These are phyloP conservation scores for Cylas formicarius DNA, from an alignment of 1,140 invertebrate species.

Conservation along the genomic window DNA sequence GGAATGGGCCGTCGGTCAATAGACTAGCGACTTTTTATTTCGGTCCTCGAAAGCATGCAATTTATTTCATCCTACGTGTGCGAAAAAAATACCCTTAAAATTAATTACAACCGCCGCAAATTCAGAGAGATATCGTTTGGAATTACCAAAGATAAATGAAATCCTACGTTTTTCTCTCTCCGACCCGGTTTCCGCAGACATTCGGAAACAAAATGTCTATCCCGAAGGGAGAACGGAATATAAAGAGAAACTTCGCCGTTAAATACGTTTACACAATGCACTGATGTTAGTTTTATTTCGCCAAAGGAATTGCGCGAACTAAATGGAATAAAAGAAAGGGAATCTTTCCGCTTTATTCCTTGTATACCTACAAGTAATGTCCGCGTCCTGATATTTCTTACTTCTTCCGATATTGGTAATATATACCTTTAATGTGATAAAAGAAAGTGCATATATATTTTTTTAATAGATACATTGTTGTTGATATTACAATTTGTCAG, in stretches of 20 bases:
- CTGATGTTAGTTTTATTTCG: slow-evolving; percentile 3
- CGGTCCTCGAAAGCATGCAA: too few relatives aligned
- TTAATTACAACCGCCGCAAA: slow-evolving; percentile 13
- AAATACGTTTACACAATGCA: slow-evolving; percentile 7
- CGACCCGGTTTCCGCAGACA: not conserved
- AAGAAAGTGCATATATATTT: too few relatives aligned
- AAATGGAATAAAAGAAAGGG: slow-evolving; percentile 1
- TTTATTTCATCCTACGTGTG: slow-evolving; percentile 12
- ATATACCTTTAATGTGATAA: too few relatives aligned
- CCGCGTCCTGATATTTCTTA: too few relatives aligned
- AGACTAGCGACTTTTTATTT: too few relatives aligned
- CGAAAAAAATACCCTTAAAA: slow-evolving; percentile 11
- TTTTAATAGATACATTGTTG: too few relatives aligned
- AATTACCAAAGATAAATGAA: slow-evolving; percentile 9
- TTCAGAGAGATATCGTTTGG: slow-evolving; percentile 10
- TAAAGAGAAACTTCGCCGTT: slow-evolving; percentile 1
- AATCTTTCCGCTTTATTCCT: too few relatives aligned
- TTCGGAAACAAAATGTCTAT: slow-evolving; percentile 2
- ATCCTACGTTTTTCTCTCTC: not conserved
- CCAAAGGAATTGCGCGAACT: slow-evolving; percentile 2
- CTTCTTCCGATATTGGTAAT: too few relatives aligned
- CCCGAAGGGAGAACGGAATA: slow-evolving; percentile 1
- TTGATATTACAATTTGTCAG: too few relatives aligned
- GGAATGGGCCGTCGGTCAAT: too few relatives aligned
- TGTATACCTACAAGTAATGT: too few relatives aligned